Evolutionary conservation across 2,888 invertebrate species (phyloP), one percentile per base, ranked within the genome.

Genomic region (Diploptera punctata): DNA sequence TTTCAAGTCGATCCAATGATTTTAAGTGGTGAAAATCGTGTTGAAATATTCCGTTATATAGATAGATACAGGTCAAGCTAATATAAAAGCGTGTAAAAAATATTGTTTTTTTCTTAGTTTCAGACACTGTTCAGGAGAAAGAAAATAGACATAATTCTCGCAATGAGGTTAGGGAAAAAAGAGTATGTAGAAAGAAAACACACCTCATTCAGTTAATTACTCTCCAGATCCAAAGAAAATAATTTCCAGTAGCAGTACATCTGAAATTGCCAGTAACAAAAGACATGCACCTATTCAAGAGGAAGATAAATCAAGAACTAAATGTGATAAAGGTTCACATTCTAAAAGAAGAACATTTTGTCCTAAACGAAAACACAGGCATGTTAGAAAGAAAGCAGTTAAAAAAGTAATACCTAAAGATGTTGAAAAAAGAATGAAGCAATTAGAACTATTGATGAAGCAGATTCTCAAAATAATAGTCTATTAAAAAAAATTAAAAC

Each of bases 51-150:
- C n/a, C n/a, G n/a, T n/a, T n/a, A n/a, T n/a, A n/a, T n/a, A n/a
- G n/a, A n/a, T n/a, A n/a, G n/a, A n/a, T n/a, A n/a, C n/a, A n/a
- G n/a, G n/a, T n/a, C n/a, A n/a, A n/a, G n/a, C n/a, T n/a, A n/a
- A n/a, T n/a, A n/a, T n/a, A n/a, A n/a, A n/a, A n/a, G n/a, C n/a
- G n/a, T n/a, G n/a, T n/a, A n/a, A n/a, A n/a, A n/a, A n/a, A n/a
- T n/a, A n/a, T n/a, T n/a, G n/a, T n/a, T 52, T 24, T 52, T 3
- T 21, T 52, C 2, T 52, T 21, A 13, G 10, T 62, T 62, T 62
- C 62, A 62, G 62, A 62, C 43, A 43, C 43, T 33, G 43, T 62
- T 18, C 67, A 67, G n/a, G 67, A 67, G 29, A 67, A 67, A n/a
- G 67, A 67, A 44, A 67, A 67, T 13, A 26, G 67, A 52, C 49